Percentiles rank a stretch among this genome's conserved stretches.
These are phyloP conservation scores for Noctua pronuba DNA, from an alignment of 2,888 invertebrate genomes.

Conservation along the genomic window DNA sequence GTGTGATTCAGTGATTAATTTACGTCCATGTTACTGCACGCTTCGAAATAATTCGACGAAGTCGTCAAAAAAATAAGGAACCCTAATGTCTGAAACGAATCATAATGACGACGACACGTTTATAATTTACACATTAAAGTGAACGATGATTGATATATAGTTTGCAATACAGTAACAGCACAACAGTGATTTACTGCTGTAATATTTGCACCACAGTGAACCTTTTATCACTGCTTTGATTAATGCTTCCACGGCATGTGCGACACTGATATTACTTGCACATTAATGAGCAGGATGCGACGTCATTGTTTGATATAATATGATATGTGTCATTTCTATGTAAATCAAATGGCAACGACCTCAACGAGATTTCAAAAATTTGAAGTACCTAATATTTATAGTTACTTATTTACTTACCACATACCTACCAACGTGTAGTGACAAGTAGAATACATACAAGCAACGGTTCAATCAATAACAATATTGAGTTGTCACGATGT, in stretches of 20 bases:
- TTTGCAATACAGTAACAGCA: constrained; percentile 73
- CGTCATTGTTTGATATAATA: constrained; percentile 69
- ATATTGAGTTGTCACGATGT: constrained; percentile 73
- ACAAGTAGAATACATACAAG: constrained; percentile 57
- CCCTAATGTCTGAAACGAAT: constrained; percentile 62
- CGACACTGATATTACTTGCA: constrained; percentile 75
- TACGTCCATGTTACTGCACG: constrained; percentile 66
- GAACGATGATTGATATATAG: constrained; percentile 76
- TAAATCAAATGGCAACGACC: constrained; percentile 60
- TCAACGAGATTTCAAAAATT: constrained; percentile 46
- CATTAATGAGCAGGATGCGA: constrained; percentile 77
- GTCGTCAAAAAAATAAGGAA: constrained; percentile 62
- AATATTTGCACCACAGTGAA: constrained; percentile 80
- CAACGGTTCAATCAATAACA: constrained; percentile 71
- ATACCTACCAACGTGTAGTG: constrained; percentile 24
- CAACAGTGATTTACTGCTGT: constrained; percentile 82
- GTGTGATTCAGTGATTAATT: constrained; percentile 67
- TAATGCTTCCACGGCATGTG: constrained; percentile 83
- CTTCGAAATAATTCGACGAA: constrained; percentile 65
- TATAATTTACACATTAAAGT: constrained; percentile 71
- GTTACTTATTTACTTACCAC: neutral
- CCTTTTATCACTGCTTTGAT: constrained; percentile 84
- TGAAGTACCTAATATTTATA: constrained; percentile 34
- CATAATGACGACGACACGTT: constrained; percentile 67
- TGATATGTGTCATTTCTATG: constrained; percentile 63